Base-by-base conservation (phyloP, 2,797 vertebrate genomes). In the Lithobates sylvaticus region DNA sequence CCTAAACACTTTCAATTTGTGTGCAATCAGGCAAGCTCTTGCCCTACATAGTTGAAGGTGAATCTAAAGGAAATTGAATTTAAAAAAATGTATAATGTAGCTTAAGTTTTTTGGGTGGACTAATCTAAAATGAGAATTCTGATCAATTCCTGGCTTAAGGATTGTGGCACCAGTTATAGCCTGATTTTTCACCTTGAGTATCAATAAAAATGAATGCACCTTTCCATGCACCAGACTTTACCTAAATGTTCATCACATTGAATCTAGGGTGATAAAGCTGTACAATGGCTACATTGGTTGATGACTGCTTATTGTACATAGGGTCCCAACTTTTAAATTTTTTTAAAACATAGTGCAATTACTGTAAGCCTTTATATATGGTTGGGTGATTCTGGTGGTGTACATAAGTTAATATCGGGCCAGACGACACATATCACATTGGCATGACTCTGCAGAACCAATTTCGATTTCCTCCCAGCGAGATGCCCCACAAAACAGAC, bases 361-460 rank as follows among this genome's bases (percentile, higher is more conserved):
- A 8, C 21, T 58, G 13, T 21, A 27, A 58, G n/a, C 10, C 18
- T 2, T 3, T 58, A 71, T 58, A 13, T 6, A 80, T 34, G 68
- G 27, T 70, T 32, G 26, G 34, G 10, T n/a, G 61, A 23, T 39
- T n/a, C n/a, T 36, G 16, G 61, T 64, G 26, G 10, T 21, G 16
- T 64, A 8, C 10, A 6, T 10, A 16, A 27, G 29, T 15, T 93
- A 98, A 91, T 96, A 96, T 88, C 96, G 95, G 2, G 96, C 95
- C 87, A 95, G 94, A 85, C 95, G 95, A 84, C 97, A 98, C 94
- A 96, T 96, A 92, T 97, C 96, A 47, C 97, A 98, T 85, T 93
- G 96, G 79, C 97, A 98, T n/a, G 94, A 91, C 89, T 90, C 92
- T 0, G 97, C 97, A 0, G 96, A 96, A 89, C 96, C 93, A 88